phyloP scores from a whole-genome alignment of 2,888 invertebrate genomes.

The Drosophila percnosoma region DNA sequence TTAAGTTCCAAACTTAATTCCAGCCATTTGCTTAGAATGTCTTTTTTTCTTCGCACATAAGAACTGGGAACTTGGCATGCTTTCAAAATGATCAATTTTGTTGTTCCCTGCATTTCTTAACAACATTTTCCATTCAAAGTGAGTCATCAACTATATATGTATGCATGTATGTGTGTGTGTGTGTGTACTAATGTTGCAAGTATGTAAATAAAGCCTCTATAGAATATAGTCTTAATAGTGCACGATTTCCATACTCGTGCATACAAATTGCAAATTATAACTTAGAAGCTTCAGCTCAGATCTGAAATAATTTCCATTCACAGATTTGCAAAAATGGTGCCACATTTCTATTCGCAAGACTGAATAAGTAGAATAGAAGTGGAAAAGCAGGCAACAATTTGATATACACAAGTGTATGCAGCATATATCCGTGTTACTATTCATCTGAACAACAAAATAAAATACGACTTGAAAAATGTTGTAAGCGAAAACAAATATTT shows the following conservation, averaged over 20 bases:
- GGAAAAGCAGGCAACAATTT: background rate
- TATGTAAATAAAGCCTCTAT: background rate
- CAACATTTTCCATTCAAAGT: background rate
- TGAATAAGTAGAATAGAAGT: background rate
- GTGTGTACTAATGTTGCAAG: background rate
- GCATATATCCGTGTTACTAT: too few species aligned
- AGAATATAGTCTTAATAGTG: slow-evolving; percentile 1
- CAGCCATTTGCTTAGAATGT: background rate
- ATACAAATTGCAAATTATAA: slow-evolving; percentile 2
- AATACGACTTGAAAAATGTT: background rate
- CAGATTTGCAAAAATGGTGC: background rate
- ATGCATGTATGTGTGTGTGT: background rate
- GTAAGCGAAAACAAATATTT: background rate
- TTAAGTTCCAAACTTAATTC: background rate
- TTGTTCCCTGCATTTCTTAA: background rate
- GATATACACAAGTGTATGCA: too few species aligned
- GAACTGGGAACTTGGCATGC: background rate
- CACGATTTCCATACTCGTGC: background rate
- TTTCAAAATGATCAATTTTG: background rate
- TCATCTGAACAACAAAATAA: background rate
- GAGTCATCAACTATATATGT: background rate
- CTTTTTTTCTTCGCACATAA: background rate
- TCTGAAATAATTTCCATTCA: background rate
- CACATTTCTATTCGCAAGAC: background rate
- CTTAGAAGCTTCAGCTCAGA: background rate